These are phyloP conservation scores for Tigriopus japonicus DNA, from an alignment of 1,140 invertebrate genomes.

Conservation along the genomic window DNA sequence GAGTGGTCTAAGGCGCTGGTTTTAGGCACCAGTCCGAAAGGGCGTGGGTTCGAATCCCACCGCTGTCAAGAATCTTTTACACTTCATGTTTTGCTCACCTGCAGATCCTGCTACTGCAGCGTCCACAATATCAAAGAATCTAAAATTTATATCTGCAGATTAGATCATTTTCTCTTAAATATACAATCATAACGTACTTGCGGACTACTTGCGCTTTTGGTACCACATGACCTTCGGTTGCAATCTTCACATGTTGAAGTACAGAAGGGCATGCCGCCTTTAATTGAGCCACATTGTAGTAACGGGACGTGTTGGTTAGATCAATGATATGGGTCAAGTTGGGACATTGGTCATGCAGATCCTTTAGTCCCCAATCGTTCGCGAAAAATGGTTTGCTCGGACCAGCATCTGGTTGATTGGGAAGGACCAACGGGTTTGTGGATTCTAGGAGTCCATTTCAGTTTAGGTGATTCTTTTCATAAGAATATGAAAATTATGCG, in stretches of 20 bases:
- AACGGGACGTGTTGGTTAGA: conserved; percentile 43
- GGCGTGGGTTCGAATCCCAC: conserved; percentile 12
- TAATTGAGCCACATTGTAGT: conserved; percentile 34
- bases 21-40: conserved; percentile 13
- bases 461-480: too few relatives aligned
- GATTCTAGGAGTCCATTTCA: too few relatives aligned
- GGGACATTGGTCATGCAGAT: conserved; percentile 30
- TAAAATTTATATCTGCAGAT: conserved; percentile 27
- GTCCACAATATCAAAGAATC: conserved; percentile 34
- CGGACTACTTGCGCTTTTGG: conserved; percentile 24
- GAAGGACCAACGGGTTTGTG: too few relatives aligned
- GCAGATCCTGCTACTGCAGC: conserved; percentile 20
- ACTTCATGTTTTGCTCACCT: conserved; percentile 18
- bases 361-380: background rate
- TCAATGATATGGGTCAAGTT: conserved; percentile 43
- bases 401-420: too few relatives aligned
- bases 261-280: background rate
- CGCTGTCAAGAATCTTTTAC: conserved; percentile 5
- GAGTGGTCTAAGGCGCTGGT: conserved; percentile 12
- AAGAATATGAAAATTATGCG: too few relatives aligned
- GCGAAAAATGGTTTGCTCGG: too few relatives aligned
- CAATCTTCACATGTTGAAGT: conserved; percentile 32
- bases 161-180: conserved; percentile 13
- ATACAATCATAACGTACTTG: conserved; percentile 20
- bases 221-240: conserved; percentile 30